Percentiles rank a stretch among this genome's conserved stretches.
These are phyloP conservation scores for Moxostoma hubbsi DNA, from an alignment of 2,797 vertebrate genomes.

Conservation along the genomic window DNA sequence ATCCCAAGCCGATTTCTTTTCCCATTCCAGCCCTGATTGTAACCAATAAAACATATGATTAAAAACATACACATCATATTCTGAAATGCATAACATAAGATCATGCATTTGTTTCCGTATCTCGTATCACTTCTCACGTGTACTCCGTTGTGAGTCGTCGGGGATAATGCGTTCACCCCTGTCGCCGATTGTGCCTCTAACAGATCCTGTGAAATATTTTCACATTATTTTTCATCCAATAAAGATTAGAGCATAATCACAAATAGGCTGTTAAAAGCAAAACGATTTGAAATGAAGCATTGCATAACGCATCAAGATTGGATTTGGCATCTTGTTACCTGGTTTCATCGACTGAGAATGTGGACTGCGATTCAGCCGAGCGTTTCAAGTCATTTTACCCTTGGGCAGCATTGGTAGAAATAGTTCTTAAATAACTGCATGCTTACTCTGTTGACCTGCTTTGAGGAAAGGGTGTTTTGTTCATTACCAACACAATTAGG, in stretches of 20 bases:
- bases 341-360: not conserved
- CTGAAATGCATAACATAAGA: too few relatives aligned
- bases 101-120: too few relatives aligned
- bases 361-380: not conserved
- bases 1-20: too few relatives aligned
- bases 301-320: not conserved
- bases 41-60: too few relatives aligned
- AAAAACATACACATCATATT: too few relatives aligned
- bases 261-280: not conserved
- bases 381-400: conserved; percentile 62
- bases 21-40: too few relatives aligned
- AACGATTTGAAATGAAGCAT: not conserved
- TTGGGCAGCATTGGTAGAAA: conserved; percentile 67
- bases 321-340: not conserved
- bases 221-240: not conserved
- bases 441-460: conserved; percentile 64
- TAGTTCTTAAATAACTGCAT: conserved; percentile 74
- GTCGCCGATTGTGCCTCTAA: too few relatives aligned
- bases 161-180: too few relatives aligned
- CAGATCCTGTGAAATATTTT: not conserved
- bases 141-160: too few relatives aligned
- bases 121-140: too few relatives aligned
- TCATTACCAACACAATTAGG: conserved; percentile 77
- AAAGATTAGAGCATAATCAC: not conserved
- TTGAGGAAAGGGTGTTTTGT: conserved; percentile 68